Percentiles rank a stretch among this genome's conserved stretches.
These are phyloP conservation scores for Stegostoma tigrinum DNA, from an alignment of 2,113 vertebrate species.

Conservation along the genomic window DNA sequence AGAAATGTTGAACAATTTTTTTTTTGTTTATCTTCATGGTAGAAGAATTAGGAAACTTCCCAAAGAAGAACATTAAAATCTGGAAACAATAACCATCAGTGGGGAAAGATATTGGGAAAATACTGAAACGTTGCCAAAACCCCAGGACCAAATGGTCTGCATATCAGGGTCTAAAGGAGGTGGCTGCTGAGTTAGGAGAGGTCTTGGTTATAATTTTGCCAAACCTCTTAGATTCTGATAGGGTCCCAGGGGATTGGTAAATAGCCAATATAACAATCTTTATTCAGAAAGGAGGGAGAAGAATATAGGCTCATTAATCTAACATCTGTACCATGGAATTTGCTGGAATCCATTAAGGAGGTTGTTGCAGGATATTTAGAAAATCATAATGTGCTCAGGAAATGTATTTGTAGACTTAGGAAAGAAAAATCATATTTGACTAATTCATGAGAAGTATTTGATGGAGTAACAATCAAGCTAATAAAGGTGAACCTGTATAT, in stretches of 20 bases:
- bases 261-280: too few species aligned
- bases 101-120: too few species aligned
- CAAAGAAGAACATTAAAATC: too few species aligned
- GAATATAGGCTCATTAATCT: not conserved
- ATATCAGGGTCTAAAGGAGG: not conserved
- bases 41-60: too few species aligned
- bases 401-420: not conserved
- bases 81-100: too few species aligned
- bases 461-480: not conserved
- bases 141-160: too few species aligned
- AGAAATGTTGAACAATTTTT: too few species aligned
- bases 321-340: not conserved
- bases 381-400: not conserved
- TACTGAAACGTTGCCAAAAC: too few species aligned
- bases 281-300: too few species aligned
- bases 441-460: not conserved
- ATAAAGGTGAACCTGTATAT: not conserved
- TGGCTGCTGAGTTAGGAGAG: not conserved
- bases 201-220: not conserved
- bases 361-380: not conserved
- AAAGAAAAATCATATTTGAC: not conserved
- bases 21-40: too few species aligned
- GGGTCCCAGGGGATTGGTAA: too few species aligned
- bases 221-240: too few species aligned
- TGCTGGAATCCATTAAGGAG: not conserved